These are phyloP conservation scores for Drosophila busckii DNA, from an alignment of 1,140 invertebrate genomes.

Conservation along the genomic window DNA sequence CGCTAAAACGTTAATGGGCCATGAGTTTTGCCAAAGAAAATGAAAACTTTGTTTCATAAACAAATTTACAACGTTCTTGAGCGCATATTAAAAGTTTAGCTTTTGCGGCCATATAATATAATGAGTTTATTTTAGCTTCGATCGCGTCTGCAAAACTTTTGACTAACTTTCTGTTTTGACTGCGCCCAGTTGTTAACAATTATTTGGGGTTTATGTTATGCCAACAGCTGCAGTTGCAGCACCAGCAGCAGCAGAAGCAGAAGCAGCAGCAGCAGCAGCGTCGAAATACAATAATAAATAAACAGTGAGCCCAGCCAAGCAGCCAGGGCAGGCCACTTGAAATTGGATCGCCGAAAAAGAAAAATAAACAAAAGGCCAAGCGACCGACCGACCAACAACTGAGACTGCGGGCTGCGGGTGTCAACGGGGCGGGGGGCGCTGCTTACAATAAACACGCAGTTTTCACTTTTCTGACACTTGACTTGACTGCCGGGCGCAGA, in stretches of 20 bases:
- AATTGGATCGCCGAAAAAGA: constrained; percentile 73
- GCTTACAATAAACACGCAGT: constrained; percentile 47
- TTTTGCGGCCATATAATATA: constrained; percentile 7
- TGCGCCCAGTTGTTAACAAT: constrained; percentile 66
- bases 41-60: too few species aligned
- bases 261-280: constrained; percentile 24
- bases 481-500: constrained; percentile 44
- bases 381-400: constrained; percentile 5
- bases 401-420: too few species aligned
- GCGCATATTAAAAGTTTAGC: not conserved
- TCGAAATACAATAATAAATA: constrained; percentile 60
- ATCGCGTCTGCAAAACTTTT: constrained; percentile 25
- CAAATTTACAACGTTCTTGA: too few species aligned
- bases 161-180: constrained; percentile 37
- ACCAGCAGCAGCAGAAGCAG: not conserved
- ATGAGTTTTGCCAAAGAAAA: too few species aligned
- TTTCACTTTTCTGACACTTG: constrained; percentile 77
- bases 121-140: constrained; percentile 28
- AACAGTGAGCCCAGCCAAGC: too few species aligned
- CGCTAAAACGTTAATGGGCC: too few species aligned
- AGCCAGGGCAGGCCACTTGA: constrained; percentile 61
- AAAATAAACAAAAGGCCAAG: constrained; percentile 60
- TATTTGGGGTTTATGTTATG: constrained; percentile 54
- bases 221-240: constrained; percentile 63
- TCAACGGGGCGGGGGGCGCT: constrained; percentile 17